Percentiles rank a stretch among this genome's conserved stretches.
These are phyloP conservation scores for Perognathus longimembris DNA, from an alignment of 2,113 vertebrate genomes.

Conservation along the genomic window DNA sequence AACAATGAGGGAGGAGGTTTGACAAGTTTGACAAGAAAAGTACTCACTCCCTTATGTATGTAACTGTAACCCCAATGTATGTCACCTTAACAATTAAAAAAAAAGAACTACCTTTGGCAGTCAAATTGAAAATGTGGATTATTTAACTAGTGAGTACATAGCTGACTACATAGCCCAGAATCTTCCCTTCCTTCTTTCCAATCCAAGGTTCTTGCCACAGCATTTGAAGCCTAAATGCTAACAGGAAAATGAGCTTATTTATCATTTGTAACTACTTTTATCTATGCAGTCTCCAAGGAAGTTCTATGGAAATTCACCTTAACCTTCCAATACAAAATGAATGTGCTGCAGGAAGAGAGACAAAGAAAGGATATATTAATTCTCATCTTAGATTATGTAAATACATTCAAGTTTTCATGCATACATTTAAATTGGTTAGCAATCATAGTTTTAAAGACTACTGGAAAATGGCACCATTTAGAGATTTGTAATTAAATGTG, in stretches of 20 bases:
- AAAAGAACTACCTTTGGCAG: not conserved
- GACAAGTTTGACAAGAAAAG: no score
- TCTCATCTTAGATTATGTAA: slow-evolving; percentile 49
- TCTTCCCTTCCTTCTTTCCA: not conserved
- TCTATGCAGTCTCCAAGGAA: not conserved
- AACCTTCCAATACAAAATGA: slow-evolving; percentile 40
- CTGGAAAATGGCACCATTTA: slow-evolving; percentile 50
- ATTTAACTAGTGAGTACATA: not conserved
- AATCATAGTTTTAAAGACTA: slow-evolving; percentile 64
- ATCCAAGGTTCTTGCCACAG: not conserved
- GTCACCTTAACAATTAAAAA: no score
- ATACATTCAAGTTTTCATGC: slow-evolving; percentile 50
- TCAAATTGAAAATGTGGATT: not conserved
- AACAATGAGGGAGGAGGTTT: no score
- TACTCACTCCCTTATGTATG: no score
- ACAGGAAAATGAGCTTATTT: not conserved
- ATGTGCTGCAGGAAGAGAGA: not conserved
- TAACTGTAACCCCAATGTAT: no score
- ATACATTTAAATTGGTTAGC: slow-evolving; percentile 38
- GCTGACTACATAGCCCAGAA: not conserved
- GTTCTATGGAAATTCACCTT: slow-evolving; percentile 45
- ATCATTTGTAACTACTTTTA: not conserved
- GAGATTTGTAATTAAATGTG: slow-evolving; percentile 46
- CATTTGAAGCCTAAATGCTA: not conserved
- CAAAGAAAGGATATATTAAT: slow-evolving; percentile 38